Conservation (phyloP, 2,113 vertebrate species). For the Hydropotes inermis region DNA sequence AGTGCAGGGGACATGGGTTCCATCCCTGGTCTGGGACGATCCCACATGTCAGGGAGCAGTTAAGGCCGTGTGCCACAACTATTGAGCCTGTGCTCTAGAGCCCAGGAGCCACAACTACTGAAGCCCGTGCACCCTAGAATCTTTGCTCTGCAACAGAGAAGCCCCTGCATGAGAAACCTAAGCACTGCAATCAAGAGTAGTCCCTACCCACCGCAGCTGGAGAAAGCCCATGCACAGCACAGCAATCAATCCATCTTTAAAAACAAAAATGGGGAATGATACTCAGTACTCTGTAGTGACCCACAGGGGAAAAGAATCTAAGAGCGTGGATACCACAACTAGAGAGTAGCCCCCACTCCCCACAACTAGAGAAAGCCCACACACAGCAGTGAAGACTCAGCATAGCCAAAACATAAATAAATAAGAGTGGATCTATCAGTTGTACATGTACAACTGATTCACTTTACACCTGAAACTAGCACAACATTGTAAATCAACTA, state of each 20-base stretch:
- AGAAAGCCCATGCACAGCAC: background rate
- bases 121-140: background rate
- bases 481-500: background rate
- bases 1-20: background rate
- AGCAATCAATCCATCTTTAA: background rate
- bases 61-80: background rate
- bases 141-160: background rate
- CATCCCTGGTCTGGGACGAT: background rate
- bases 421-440: background rate
- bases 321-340: background rate
- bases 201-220: background rate
- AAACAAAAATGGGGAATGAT: too few species aligned
- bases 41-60: background rate
- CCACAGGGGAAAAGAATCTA: background rate
- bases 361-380: background rate
- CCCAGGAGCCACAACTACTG: background rate
- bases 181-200: background rate
- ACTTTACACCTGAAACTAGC: background rate
- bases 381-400: background rate
- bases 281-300: background rate
- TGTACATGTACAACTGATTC: background rate
- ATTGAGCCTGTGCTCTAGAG: background rate
- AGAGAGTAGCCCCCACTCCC: background rate
- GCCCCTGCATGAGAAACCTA: rapidly evolving
- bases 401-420: background rate